These are phyloP conservation scores for Xyliphius kryptos DNA, from an alignment of 2,113 vertebrate genomes.

Conservation along the genomic window DNA sequence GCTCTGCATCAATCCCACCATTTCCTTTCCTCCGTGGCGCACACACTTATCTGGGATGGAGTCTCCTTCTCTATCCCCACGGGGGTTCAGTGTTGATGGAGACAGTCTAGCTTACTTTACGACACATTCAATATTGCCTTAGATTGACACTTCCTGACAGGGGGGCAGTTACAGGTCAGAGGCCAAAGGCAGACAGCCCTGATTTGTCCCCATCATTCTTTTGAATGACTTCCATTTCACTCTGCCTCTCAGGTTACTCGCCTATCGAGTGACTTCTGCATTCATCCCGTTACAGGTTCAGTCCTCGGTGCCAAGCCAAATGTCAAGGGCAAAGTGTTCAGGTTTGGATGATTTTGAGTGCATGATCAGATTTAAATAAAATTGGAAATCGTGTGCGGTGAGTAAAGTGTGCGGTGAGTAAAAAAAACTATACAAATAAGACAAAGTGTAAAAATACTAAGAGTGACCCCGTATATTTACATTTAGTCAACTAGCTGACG, in stretches of 20 bases:
- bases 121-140: conserved; percentile 29
- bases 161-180: conserved; percentile 30
- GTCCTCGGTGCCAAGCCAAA: not conserved
- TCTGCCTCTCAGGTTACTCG: conserved; percentile 20
- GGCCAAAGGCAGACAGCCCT: conserved; percentile 12
- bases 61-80: conserved; percentile 17
- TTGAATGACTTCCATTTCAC: conserved; percentile 1
- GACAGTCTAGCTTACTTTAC: conserved; percentile 25
- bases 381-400: too few relatives aligned
- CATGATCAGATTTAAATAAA: too few relatives aligned
- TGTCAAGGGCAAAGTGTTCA: too few relatives aligned
- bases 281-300: not conserved
- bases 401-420: too few relatives aligned
- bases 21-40: not conserved
- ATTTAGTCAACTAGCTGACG: too few relatives aligned
- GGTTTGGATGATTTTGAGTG: too few relatives aligned
- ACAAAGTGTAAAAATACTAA: too few relatives aligned
- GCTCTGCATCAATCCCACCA: not conserved
- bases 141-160: conserved; percentile 33
- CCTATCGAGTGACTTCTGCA: conserved; percentile 1
- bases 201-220: conserved; percentile 24
- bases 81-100: conserved; percentile 25
- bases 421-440: too few relatives aligned
- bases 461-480: too few relatives aligned
- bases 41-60: conserved; percentile 3